Evolutionary conservation across 53 echinoderm and acorn worm genomes (phyloP), one percentile per base, ranked within the genome.

Genomic region (Crossaster papposus): DNA sequence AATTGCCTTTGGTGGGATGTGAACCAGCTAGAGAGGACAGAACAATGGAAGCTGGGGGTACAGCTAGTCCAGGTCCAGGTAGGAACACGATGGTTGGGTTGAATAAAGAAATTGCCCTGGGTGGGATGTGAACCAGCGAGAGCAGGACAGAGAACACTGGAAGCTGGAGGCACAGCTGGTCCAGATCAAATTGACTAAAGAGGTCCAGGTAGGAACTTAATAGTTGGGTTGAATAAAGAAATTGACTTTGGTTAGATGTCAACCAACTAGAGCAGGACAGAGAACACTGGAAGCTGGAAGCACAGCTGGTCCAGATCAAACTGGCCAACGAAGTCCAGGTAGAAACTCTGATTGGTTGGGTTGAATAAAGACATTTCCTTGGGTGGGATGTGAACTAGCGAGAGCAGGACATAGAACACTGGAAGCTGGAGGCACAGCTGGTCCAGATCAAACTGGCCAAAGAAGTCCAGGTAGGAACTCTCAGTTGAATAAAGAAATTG

Each of bases 101-200:
- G 44, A 44, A 44, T 7, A 44, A 44, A 44, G 44, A 44, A 0
- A 44, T 44, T 44, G 44, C 5, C 44, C 9, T 44, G 44, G 2
- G 5, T 44, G 9, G 44, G 44, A 44, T 44, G 5, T 99, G 64
- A 88, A 91, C 81, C 85, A 81, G 44, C 91, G 96, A 44, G 94
- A 96, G 78, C 96, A 99, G 79, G 99, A 99, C 88, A 94, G 95
- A 76, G 99, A 99, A 78, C 99, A 99, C 33, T 99, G 99, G 99
- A 80, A 93, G 68, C 94, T 99, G 5, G 44, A 9, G 44, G 92
- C 99, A 18, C 99, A 98, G 80, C 94, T 98, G 74, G 88, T 95
- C 18, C 94, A 98, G 83, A 98, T 98, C 92, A 98, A 98, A 72
- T 90, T 94, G 72, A 93, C 93, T 80, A 92, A 95, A 72, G 99